These are phyloP conservation scores for Aptenodytes patagonicus DNA, from an alignment of 2,113 vertebrate genomes.

Conservation along the genomic window DNA sequence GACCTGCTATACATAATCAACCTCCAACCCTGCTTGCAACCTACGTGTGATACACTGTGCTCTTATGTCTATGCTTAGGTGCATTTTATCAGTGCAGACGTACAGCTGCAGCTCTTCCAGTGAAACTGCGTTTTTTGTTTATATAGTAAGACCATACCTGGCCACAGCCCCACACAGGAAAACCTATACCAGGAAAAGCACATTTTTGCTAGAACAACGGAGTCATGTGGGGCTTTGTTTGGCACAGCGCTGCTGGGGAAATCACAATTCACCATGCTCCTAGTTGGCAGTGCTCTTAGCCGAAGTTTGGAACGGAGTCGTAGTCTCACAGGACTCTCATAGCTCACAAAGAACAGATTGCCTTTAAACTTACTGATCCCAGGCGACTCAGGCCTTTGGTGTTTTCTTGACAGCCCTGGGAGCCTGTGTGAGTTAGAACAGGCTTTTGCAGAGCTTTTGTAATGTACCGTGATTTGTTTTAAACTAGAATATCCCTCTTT, in stretches of 20 bases:
- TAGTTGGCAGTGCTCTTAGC: constrained; percentile 42
- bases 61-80: neutral
- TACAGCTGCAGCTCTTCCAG: neutral
- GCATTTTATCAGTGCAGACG: neutral
- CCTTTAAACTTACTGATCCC: constrained; percentile 55
- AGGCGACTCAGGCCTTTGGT: constrained; percentile 15
- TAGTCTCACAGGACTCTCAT: constrained; percentile 36
- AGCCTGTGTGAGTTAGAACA: constrained; percentile 21
- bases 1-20: neutral
- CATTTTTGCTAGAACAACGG: neutral
- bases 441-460: constrained; percentile 30
- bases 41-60: neutral
- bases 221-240: neutral
- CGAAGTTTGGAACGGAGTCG: constrained; percentile 40
- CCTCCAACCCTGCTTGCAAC: neutral
- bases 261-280: constrained; percentile 32
- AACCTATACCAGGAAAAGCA: neutral
- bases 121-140: neutral
- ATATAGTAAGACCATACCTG: neutral
- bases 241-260: constrained; percentile 37
- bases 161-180: neutral
- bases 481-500: neutral
- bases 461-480: neutral
- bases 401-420: constrained; percentile 52
- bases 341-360: constrained; percentile 62